Base-by-base conservation (phyloP, 2,888 invertebrate species). In the Campoplex capitator region DNA sequence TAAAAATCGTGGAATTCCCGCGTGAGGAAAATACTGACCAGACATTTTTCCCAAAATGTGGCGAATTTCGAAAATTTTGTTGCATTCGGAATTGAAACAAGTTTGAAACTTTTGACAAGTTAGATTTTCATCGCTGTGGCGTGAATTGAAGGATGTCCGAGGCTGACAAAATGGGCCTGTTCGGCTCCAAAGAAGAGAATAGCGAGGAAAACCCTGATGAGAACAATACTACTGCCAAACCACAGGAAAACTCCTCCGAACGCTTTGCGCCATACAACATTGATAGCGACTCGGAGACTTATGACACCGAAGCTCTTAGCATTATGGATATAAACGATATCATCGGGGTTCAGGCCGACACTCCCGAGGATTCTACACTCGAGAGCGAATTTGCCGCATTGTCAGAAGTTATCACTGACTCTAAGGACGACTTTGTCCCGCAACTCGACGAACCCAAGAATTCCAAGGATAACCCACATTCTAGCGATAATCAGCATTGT, bases 371-470 rank as follows among this genome's bases (percentile, higher is more conserved):
- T 65, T 93, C 92, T 23, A 93, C 94, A 2, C 82, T 94, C 9
- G 93, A 94, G 78, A 93, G 94, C 84, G 92, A 94, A 89, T 92
- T 94, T 73, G 92, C 92, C 77, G 92, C 93, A 67, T 88, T 95
- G 71, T 92, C 94, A 75, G 91, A 93, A 83, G 92, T 94, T 70
- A 93, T 93, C 70, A 92, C 92, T 4, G 93, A 94, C 45, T 91
- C 93, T 56, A 84, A 83, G 23, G 81, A 81, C 4, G 86, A 88
- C 67, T 78, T 82, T 68, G 67, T 51, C n/a, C 67, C 75, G 4
- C 54, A 65, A 54, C 45, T 71, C 28, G 35, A 45, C 28, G 67
- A 81, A 54, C 16, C 62, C 23, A 2, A 6, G 1, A 23, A 9
- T 32, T 16, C 3, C 18, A 74, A 45, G 45, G 23, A 77, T 13